Base-by-base conservation (phyloP, 2,797 vertebrate genomes). In the Merluccius polli region DNA sequence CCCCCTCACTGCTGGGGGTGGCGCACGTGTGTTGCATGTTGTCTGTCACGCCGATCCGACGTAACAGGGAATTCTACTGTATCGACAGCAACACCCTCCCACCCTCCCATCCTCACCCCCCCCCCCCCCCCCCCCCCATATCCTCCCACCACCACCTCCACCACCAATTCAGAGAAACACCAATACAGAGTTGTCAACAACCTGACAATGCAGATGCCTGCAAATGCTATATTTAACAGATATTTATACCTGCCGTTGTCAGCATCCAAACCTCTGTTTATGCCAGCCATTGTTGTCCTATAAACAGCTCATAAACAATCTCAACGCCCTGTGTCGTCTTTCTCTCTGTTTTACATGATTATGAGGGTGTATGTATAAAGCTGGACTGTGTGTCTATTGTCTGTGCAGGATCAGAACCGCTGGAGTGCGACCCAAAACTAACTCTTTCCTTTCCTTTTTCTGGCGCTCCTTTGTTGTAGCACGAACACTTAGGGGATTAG, bases 231-330 rank as follows among this genome's bases (percentile, higher is more conserved):
- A 89, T 71, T 84, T 69, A n/a, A 5, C n/a, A 71, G 75, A 72
- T 85, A 87, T 85, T 88, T 65, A 65, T 88, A 80, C 63, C 78
- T 72, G 79, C 41, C 84, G 52, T 82, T 33, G 71, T 78, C 78
- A 73, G 38, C 78, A 82, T 74, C 63, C 8, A 52, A 83, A 75
- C 69, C 74, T 78, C 10, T 82, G 83, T 88, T 87, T 87, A 86
- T 67, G 59, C 80, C 86, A 87, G 65, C 88, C 89, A 92, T 92
- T 92, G 91, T 92, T 90, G 79, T 90, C 79, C 31, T 70, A 84
- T 87, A 89, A 90, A 88, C 85, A 88, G 70, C 73, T 70, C 77
- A 86, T 85, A 90, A 87, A 87, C 83, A 88, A 85, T 82, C 74
- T 63, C 16, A 5, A 30, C 38, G 11, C 24, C 24, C 52, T 67